phyloP scores from a whole-genome alignment of 2,797 vertebrate genomes.

The Ficedula albicollis region DNA sequence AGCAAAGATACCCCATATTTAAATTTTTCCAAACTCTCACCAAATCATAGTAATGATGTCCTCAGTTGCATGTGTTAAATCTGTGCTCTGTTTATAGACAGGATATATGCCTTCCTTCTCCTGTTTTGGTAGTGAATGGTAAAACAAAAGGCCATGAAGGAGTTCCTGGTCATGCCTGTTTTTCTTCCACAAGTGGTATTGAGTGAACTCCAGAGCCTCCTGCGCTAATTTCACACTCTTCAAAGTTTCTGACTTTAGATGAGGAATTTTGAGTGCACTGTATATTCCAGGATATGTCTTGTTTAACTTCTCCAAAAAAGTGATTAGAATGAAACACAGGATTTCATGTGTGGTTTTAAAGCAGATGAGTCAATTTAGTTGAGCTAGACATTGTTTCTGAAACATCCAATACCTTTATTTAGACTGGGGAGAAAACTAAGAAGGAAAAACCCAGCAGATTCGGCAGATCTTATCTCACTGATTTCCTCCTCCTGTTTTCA shows the following conservation, averaged over 20 bases:
- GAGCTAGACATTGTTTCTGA: neutral
- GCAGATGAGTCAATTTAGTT: neutral
- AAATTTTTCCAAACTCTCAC: neutral
- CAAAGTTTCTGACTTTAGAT: neutral
- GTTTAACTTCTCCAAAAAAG: neutral
- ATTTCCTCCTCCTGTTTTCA: conserved; percentile 42
- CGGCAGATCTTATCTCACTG: conserved; percentile 52
- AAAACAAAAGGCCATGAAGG: neutral
- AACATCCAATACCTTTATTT: conserved; percentile 28
- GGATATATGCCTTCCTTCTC: neutral
- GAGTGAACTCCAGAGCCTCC: neutral
- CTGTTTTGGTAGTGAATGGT: neutral
- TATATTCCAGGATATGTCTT: neutral
- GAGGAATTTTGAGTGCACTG: neutral
- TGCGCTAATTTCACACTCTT: neutral
- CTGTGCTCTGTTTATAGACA: neutral
- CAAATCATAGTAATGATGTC: neutral
- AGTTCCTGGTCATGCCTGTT: neutral
- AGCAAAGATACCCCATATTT: neutral
- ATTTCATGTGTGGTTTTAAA: neutral
- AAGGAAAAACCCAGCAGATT: conserved; percentile 15
- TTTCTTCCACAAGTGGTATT: neutral
- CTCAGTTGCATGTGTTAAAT: neutral
- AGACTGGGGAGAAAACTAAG: conserved; percentile 4
- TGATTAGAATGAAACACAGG: neutral